These are phyloP conservation scores for Porites divaricata DNA, from an alignment of 92 coral and sea anemone species.

Conservation along the genomic window DNA sequence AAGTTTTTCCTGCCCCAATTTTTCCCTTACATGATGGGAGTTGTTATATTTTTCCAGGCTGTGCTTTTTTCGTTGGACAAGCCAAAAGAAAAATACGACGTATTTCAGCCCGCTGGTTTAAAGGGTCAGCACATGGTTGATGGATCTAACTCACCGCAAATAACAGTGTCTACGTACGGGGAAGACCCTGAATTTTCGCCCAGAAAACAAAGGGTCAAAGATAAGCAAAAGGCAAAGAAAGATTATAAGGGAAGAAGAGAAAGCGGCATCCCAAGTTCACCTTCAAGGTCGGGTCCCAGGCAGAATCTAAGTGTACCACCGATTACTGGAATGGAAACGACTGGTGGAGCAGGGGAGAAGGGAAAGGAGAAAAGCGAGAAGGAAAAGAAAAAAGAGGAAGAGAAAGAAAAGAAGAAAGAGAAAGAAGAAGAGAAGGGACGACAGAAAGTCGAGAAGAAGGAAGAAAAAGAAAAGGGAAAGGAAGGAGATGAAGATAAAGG, in stretches of 20 bases:
- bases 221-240: constrained; percentile 49
- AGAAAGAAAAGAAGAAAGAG: constrained; percentile 44
- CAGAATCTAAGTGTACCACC: constrained; percentile 18
- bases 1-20: constrained; percentile 52
- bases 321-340: constrained; percentile 19
- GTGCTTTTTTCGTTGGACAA: constrained; percentile 56
- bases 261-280: constrained; percentile 36
- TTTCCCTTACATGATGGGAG: constrained; percentile 63
- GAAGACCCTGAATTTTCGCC: constrained; percentile 38
- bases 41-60: constrained; percentile 50
- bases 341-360: constrained; percentile 22
- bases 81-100: constrained; percentile 56
- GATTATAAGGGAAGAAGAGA: constrained; percentile 47
- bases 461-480: constrained; percentile 34
- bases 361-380: constrained; percentile 50
- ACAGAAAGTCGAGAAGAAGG: constrained; percentile 50
- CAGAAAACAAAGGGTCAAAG: constrained; percentile 55
- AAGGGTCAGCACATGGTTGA: constrained; percentile 51
- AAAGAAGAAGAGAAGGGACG: constrained; percentile 38
- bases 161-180: constrained; percentile 46
- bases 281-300: not conserved
- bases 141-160: constrained; percentile 57
- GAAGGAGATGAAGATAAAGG: constrained; percentile 41
- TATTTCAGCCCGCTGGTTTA: constrained; percentile 47
- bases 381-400: constrained; percentile 47